Evolutionary conservation across 2,888 invertebrate genomes (phyloP).

Genomic region (Mimachlamys varia): DNA sequence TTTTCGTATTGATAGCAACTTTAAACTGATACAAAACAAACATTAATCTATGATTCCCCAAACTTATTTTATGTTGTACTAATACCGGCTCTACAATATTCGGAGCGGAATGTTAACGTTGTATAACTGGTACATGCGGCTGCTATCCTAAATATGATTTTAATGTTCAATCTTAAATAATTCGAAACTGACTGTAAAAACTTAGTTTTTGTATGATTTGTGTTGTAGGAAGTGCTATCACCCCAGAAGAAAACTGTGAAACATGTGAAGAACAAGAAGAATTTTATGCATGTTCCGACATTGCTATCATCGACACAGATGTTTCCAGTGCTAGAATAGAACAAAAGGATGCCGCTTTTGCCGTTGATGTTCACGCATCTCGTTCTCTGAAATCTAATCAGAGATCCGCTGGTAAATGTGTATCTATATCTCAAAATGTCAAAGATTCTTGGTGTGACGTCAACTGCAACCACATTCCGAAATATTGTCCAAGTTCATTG

Average conservation of each 20-base stretch:
- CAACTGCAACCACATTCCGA: background rate
- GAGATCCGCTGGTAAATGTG: background rate
- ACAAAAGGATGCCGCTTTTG: background rate
- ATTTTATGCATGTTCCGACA: background rate
- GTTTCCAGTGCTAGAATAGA: background rate
- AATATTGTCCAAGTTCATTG: background rate
- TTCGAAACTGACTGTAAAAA: no score
- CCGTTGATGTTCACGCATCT: background rate
- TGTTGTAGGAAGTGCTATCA: background rate
- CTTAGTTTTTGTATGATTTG: background rate
- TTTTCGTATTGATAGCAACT: no score
- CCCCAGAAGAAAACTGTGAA: background rate
- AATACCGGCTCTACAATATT: no score
- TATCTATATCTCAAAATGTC: background rate
- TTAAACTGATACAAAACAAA: no score
- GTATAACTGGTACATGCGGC: no score
- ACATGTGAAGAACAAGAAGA: background rate
- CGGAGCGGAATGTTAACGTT: no score
- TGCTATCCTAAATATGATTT: no score
- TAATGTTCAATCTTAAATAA: no score
- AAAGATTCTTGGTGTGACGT: background rate
- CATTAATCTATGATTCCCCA: no score
- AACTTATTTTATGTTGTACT: no score
- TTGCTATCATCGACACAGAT: background rate
- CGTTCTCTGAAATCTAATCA: background rate